phyloP scores from a whole-genome alignment of 2,797 vertebrate genomes.

The Acropternis orthonyx region DNA sequence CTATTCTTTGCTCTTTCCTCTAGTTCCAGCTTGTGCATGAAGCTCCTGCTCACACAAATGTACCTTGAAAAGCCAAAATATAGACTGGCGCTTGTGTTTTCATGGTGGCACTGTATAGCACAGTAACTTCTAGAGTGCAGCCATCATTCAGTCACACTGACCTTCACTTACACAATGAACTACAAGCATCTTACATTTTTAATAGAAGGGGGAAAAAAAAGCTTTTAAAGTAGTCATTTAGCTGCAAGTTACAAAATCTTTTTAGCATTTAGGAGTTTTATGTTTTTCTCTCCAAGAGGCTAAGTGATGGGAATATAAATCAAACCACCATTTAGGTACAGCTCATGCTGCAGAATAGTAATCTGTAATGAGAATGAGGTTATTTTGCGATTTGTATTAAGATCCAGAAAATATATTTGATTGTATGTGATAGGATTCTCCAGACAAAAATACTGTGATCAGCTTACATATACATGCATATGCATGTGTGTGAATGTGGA shows the following conservation, averaged over 20 bases:
- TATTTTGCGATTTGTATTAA: neutral
- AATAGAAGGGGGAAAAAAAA: neutral
- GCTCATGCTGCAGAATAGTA: neutral
- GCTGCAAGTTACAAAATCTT: neutral
- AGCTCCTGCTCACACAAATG: neutral
- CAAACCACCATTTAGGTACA: neutral
- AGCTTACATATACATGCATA: neutral
- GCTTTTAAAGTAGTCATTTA: neutral
- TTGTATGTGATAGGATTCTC: neutral
- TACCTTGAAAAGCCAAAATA: neutral
- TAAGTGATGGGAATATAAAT: neutral
- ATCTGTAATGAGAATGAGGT: neutral
- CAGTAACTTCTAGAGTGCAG: neutral
- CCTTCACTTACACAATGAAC: neutral
- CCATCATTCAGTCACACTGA: neutral
- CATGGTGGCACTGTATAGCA: neutral
- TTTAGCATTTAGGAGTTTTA: neutral
- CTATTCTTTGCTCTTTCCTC: neutral
- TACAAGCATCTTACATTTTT: neutral
- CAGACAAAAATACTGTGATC: neutral
- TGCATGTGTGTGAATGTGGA: neutral
- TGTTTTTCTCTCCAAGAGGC: neutral
- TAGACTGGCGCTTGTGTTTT: neutral
- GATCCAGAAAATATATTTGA: neutral
- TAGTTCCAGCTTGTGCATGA: neutral